Evolutionary conservation across 2,113 vertebrate species (phyloP).

Genomic region (Galemys pyrenaicus): DNA sequence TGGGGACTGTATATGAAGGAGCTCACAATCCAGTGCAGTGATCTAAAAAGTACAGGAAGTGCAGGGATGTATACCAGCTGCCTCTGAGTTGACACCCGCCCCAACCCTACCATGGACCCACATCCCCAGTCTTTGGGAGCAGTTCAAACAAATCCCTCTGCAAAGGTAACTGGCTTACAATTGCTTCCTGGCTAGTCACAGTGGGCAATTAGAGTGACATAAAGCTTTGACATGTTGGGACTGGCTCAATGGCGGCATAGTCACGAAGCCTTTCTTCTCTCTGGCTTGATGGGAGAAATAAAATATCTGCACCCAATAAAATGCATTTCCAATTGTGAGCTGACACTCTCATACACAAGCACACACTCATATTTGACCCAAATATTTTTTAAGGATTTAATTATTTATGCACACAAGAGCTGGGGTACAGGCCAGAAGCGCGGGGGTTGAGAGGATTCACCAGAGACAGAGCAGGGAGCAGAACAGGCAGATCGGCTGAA

Average conservation of each 20-base stretch:
- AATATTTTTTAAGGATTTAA: too few relatives aligned
- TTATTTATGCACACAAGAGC: too few relatives aligned
- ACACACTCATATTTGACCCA: background rate
- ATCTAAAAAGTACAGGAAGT: background rate
- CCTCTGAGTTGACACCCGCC: background rate
- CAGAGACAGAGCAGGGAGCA: too few relatives aligned
- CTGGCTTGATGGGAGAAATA: background rate
- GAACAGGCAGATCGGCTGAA: too few relatives aligned
- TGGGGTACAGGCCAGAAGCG: too few relatives aligned
- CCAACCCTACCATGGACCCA: background rate
- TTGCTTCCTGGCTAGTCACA: background rate
- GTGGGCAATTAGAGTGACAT: background rate
- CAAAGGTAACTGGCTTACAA: slow-evolving; percentile 12
- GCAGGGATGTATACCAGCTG: background rate
- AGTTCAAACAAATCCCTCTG: background rate
- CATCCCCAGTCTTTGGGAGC: background rate
- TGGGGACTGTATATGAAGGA: background rate
- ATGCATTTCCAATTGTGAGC: background rate
- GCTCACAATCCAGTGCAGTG: background rate
- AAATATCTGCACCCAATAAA: background rate
- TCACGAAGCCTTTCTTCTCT: background rate
- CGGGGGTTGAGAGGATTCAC: too few relatives aligned
- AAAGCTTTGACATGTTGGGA: background rate
- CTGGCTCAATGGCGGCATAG: background rate
- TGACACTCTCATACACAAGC: background rate